Percentiles rank a stretch among this genome's conserved stretches.
These are phyloP conservation scores for Eueremaeus valkanovi DNA, from an alignment of 2,888 invertebrate species.

Conservation along the genomic window DNA sequence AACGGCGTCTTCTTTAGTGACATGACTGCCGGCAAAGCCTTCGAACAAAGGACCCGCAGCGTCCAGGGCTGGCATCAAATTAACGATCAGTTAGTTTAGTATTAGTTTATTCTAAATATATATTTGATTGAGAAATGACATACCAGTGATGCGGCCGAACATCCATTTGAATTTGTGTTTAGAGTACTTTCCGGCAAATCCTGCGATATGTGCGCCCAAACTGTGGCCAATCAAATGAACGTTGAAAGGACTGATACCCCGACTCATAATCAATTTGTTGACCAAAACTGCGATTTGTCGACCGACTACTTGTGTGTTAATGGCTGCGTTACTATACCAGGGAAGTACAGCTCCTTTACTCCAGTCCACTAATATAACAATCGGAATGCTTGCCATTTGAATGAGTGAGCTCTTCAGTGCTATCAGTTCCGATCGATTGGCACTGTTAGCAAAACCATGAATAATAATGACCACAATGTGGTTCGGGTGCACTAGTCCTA, in stretches of 20 bases:
- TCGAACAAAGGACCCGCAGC: constrained; percentile 34
- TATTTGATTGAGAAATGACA: too few relatives aligned
- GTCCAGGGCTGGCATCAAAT: neutral
- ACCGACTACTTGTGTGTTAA: constrained; percentile 35
- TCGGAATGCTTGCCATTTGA: neutral
- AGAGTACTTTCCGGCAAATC: constrained; percentile 34
- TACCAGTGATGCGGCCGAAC: constrained; percentile 34
- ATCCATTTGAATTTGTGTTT: constrained; percentile 11
- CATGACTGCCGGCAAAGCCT: constrained; percentile 1
- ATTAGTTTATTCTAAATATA: too few relatives aligned
- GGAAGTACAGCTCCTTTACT: constrained; percentile 16
- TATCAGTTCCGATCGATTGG: neutral
- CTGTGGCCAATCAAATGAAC: constrained; percentile 35
- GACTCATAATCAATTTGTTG: neutral
- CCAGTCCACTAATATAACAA: constrained; percentile 37
- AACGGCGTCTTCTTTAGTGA: constrained; percentile 31
- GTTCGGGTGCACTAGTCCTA: neutral
- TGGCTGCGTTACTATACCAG: constrained; percentile 3
- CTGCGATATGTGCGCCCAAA: too few relatives aligned
- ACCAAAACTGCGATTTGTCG: constrained; percentile 29
- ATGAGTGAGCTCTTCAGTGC: constrained; percentile 9
- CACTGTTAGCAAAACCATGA: constrained; percentile 26
- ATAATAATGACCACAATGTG: constrained; percentile 13
- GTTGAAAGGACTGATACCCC: neutral
- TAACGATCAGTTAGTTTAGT: neutral